Evolutionary conservation across 2,113 vertebrate genomes (phyloP), one percentile per base, ranked within the genome.

Genomic region (Clarias macrocephalus): DNA sequence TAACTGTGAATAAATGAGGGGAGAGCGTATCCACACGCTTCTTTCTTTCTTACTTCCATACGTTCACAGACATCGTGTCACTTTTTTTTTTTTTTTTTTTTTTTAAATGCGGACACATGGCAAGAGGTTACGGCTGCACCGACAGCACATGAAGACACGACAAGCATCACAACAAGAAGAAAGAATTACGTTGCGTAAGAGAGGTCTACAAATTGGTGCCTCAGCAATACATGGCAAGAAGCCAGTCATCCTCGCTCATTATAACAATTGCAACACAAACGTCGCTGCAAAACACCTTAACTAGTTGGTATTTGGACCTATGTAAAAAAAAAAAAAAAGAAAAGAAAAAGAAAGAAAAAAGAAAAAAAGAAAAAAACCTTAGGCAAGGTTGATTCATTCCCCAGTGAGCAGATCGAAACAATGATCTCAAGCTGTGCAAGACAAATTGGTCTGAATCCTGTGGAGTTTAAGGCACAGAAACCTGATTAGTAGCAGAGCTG

Each of bases 361-460:
- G 19, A 42, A 30, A 23, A 12, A 42, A 3, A 37, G 85, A 84
- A 88, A 52, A 48, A 80, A 88, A 82, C 84, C 85, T 88, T 91
- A 91, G 90, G 91, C 88, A 88, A 91, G 88, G 91, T 66, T 83
- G 88, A 90, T 72, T 80, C 84, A 82, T 91, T 92, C 88, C 91
- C 92, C 82, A 84, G 48, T 1, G 85, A 92, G 88, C 87, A 86
- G 92, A 93, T 93, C 88, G 92, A 94, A 90, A 93, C 92, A 90
- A 93, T 92, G 93, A 91, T 92, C 89, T 91, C 94, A 92, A 92
- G 89, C 94, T 93, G 93, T 7, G 93, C 85, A n/a, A 88, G 92
- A 93, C 94, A 93, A 94, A 95, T 94, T 94, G 94, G 83, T 87
- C 90, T 80, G 92, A 93, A 91, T 94, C 94, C 92, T 92, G 91